phyloP scores from a whole-genome alignment of 2,888 invertebrate species.

The Drosophila pseudotalamancana region DNA sequence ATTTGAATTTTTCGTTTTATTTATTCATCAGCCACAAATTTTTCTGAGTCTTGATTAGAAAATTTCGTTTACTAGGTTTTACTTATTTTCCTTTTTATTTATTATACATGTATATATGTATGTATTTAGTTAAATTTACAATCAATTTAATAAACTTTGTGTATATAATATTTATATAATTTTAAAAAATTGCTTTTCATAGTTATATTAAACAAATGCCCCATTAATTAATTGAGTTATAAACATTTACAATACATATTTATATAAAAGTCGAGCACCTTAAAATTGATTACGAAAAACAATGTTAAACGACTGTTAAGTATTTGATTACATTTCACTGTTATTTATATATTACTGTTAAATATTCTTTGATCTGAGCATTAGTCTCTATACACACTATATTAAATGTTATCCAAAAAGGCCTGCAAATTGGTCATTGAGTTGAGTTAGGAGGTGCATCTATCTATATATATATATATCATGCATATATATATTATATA shows the following conservation, averaged over 20 bases:
- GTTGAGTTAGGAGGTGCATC: constrained; percentile 22
- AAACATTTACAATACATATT: constrained; percentile 29
- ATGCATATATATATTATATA: neutral
- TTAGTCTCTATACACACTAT: constrained; percentile 42
- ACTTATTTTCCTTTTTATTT: neutral
- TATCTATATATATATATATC: constrained; percentile 1
- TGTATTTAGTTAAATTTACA: constrained; percentile 23
- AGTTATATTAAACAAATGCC: constrained; percentile 42
- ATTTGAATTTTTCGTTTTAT: constrained; percentile 23
- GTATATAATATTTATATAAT: neutral
- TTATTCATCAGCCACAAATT: neutral
- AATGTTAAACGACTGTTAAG: constrained; percentile 10
- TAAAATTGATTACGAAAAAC: constrained; percentile 35
- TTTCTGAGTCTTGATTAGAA: constrained; percentile 7
- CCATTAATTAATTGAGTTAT: constrained; percentile 22
- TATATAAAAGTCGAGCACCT: constrained; percentile 50
- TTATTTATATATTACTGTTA: constrained; percentile 2
- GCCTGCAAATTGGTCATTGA: constrained; percentile 48
- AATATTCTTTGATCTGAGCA: constrained; percentile 31
- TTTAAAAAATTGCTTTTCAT: constrained; percentile 41
- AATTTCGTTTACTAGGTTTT: neutral
- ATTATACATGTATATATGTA: neutral
- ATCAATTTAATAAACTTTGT: constrained; percentile 20
- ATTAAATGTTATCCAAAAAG: constrained; percentile 42
- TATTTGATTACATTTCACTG: constrained; percentile 17